These are phyloP conservation scores for Danionella dracula DNA, from an alignment of 2,797 vertebrate species.

Conservation along the genomic window DNA sequence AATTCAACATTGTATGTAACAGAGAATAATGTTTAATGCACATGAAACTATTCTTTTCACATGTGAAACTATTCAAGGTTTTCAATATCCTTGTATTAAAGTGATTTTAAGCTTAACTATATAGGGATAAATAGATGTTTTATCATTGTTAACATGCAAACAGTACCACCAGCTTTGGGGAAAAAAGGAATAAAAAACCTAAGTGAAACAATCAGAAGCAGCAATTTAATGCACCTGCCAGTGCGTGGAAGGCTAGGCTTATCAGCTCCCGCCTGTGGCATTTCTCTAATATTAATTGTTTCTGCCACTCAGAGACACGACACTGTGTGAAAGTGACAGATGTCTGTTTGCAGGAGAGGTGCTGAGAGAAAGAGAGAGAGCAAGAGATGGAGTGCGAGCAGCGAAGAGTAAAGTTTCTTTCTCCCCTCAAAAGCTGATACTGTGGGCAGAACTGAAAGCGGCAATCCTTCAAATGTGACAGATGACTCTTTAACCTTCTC, in stretches of 20 bases:
- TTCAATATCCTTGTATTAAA: too few species aligned
- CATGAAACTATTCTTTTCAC: too few species aligned
- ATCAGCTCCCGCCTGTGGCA: conserved; percentile 18
- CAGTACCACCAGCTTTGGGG: too few species aligned
- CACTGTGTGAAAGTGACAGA: conserved; percentile 9
- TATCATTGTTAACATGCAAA: background rate
- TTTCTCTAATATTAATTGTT: conserved; percentile 52
- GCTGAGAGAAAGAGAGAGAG: background rate
- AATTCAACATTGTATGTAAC: too few species aligned
- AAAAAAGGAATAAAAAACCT: background rate
- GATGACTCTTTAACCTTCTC: conserved; percentile 50
- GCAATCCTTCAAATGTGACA: conserved; percentile 47
- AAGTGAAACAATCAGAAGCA: conserved; percentile 45
- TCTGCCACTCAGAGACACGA: conserved; percentile 57
- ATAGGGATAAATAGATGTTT: too few species aligned
- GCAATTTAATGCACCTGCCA: conserved; percentile 35
- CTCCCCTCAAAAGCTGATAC: conserved; percentile 28
- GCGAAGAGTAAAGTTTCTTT: background rate
- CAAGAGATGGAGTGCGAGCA: background rate
- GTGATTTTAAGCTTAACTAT: too few species aligned
- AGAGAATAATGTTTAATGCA: too few species aligned
- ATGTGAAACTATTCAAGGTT: too few species aligned
- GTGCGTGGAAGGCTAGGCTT: conserved; percentile 22
- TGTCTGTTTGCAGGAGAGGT: background rate
- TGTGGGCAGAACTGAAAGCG: conserved; percentile 27